Conservation (phyloP, 2,797 vertebrate genomes). For the Tokudaia muenninki region DNA sequence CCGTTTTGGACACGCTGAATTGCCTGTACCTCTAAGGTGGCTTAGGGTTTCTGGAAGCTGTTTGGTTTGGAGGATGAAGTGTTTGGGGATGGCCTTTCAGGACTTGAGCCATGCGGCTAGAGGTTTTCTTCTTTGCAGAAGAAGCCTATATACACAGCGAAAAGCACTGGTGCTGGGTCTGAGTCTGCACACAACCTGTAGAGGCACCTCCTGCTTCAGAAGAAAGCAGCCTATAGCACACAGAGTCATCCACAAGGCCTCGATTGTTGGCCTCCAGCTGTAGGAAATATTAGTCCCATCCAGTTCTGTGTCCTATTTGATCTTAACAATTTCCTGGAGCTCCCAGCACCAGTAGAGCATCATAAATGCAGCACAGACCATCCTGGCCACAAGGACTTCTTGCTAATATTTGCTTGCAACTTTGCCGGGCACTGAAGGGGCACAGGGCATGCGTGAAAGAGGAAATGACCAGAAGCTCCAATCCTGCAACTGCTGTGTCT, state of each 20-base stretch:
- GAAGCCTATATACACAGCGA: background rate
- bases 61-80: conserved; percentile 38
- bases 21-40: background rate
- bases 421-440: conserved; percentile 26
- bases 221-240: background rate
- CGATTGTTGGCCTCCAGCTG: background rate
- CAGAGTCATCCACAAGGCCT: conserved; percentile 11
- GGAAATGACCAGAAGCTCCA: conserved; percentile 24
- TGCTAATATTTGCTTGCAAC: conserved; percentile 8
- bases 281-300: background rate
- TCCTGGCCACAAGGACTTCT: background rate
- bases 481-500: conserved; percentile 9
- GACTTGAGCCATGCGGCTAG: background rate
- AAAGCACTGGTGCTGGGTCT: background rate
- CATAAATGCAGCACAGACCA: background rate
- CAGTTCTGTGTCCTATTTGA: background rate
- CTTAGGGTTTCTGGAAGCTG: background rate
- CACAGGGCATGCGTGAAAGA: conserved; percentile 5
- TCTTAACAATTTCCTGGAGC: conserved; percentile 13
- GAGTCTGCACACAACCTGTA: background rate
- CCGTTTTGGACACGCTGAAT: conserved; percentile 34
- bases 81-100: background rate
- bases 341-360: background rate
- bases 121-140: background rate
- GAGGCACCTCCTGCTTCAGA: background rate